phyloP scores from a whole-genome alignment of 1,140 invertebrate species.

The Ruditapes philippinarum region DNA sequence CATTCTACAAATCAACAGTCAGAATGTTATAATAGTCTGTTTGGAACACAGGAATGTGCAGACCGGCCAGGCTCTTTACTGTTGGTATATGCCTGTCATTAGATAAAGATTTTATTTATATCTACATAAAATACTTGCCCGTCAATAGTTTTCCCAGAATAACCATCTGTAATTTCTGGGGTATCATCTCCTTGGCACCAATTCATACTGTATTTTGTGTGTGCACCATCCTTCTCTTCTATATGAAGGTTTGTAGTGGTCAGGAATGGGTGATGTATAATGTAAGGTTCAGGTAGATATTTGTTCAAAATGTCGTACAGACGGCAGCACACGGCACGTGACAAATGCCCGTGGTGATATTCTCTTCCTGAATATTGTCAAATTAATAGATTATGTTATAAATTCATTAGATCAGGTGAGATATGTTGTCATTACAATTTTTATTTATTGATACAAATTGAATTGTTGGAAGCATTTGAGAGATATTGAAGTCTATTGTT shows the following conservation, averaged over 20 bases:
- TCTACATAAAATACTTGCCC: conserved; percentile 77
- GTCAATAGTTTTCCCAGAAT: conserved; percentile 71
- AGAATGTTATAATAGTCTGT: too few relatives aligned
- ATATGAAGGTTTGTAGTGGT: conserved; percentile 54
- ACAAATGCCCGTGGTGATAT: conserved; percentile 86
- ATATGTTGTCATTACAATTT: too few relatives aligned
- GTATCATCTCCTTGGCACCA: conserved; percentile 74
- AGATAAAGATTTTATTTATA: too few relatives aligned
- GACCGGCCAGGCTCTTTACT: too few relatives aligned
- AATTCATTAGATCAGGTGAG: too few relatives aligned
- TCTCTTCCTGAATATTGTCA: conserved; percentile 76
- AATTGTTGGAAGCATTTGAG: too few relatives aligned
- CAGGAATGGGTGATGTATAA: conserved; percentile 75
- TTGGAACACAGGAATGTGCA: too few relatives aligned
- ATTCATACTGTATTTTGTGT: conserved; percentile 74
- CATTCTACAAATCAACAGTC: too few relatives aligned
- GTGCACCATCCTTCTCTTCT: conserved; percentile 42
- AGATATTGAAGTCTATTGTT: too few relatives aligned
- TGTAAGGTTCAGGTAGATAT: conserved; percentile 70
- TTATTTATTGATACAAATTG: too few relatives aligned
- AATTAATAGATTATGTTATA: too few relatives aligned
- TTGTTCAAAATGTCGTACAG: conserved; percentile 76
- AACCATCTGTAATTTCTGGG: conserved; percentile 76
- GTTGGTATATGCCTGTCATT: too few relatives aligned
- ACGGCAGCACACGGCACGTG: conserved; percentile 86